A percentile compares a stretch with the other conserved stretches of the same genome.
Conservation (phyloP, 2,888 invertebrate genomes). For the Conchocele bisecta region DNA sequence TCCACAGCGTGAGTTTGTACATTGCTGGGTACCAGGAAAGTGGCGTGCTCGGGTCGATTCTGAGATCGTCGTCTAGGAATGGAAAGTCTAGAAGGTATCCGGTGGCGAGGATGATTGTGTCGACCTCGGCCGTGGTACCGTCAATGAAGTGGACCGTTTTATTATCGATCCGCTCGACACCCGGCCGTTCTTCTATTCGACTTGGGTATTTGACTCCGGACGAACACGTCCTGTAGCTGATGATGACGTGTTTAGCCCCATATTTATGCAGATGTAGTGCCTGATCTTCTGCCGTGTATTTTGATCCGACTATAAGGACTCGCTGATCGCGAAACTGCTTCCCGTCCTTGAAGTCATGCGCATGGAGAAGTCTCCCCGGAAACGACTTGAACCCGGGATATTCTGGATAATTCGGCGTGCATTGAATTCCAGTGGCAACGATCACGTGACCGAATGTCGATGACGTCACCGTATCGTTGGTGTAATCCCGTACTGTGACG, state of each 20-base stretch:
- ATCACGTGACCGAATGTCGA: constrained; percentile 22
- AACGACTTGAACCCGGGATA: constrained; percentile 18
- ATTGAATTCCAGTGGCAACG: constrained; percentile 8
- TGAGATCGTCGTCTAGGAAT: not conserved
- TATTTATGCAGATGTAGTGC: constrained; percentile 2
- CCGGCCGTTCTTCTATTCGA: constrained; percentile 17
- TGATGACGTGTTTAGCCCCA: not conserved
- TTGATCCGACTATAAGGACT: constrained; percentile 12
- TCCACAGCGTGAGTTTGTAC: not conserved
- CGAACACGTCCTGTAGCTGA: not conserved
- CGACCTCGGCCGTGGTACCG: not conserved
- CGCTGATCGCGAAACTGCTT: constrained; percentile 15
- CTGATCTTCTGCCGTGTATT: constrained; percentile 14
- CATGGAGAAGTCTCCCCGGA: constrained; percentile 13
- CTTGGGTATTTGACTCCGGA: constrained; percentile 3
- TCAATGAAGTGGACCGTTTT: not conserved
- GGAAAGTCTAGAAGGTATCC: not conserved
- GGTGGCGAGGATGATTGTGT: not conserved
- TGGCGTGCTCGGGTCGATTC: not conserved
- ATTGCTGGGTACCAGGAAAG: not conserved
- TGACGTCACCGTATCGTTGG: not conserved
- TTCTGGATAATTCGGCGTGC: constrained; percentile 2
- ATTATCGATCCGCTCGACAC: not conserved
- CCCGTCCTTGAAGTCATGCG: constrained; percentile 18
- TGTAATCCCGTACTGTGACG: constrained; percentile 11